Evolutionary conservation across 2,797 vertebrate species (phyloP), one percentile per base, ranked within the genome.

Genomic region (Dermochelys coriacea): DNA sequence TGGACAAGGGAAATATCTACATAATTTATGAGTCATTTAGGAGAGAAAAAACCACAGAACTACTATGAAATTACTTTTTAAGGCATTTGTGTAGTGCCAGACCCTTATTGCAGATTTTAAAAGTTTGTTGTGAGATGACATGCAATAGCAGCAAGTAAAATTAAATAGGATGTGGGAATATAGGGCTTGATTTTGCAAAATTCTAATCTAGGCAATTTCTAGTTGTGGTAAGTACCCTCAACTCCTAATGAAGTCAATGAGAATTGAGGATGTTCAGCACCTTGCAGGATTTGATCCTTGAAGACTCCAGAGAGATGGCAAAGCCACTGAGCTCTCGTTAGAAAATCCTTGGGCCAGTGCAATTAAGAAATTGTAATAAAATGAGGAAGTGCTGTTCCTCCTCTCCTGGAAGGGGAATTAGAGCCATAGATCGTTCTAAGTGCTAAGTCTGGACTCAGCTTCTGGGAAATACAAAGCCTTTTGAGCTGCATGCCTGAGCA

Each of bases 381-480:
- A 75, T 27, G 71, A 29, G 25, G 71, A 47, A 41, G 41, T 47
- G 41, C 41, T 75, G 25, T 75, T 29, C 12, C 71, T 75, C 4
- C 21, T 27, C 81, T 89, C 1, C 8, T 57, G 80, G 27, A 91
- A 92, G 49, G 57, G 52, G 78, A 11, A 80, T 83, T 68, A 83
- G 31, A 82, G 9, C 83, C 0, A 55, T 82, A 49, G 34, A 37
- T 68, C 45, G 25, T 86, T 88, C 4, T 1, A 91, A 87, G n/a
- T 47, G 37, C 25, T 47, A 47, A 55, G 75, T 50, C 4, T 89
- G 25, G 25, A 15, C 11, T 94, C 27, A 74, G 59, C 86, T 47
- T 31, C 5, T 57, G 50, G 82, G 34, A 21, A 54, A 86, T 84
- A 94, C 88, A 57, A 81, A 45, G 87, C 16, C 27, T 85, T 41